A percentile compares a stretch with the other conserved stretches of the same genome.
Conservation (phyloP, 2,113 vertebrate species). For the Ceyx margarethae region DNA sequence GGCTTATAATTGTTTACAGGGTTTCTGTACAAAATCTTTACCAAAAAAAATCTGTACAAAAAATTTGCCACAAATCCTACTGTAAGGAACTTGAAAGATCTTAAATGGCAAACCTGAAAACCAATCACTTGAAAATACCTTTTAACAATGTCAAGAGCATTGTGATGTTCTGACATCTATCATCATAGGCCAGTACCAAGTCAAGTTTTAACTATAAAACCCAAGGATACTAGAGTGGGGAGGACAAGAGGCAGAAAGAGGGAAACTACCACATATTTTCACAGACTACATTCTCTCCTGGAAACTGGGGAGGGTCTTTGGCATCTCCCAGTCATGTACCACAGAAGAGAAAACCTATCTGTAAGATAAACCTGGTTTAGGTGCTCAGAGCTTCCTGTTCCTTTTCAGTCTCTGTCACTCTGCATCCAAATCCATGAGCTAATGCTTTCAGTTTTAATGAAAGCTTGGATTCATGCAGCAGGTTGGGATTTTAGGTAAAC, state of each 20-base stretch:
- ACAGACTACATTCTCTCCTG: background rate
- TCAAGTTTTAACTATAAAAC: background rate
- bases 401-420: background rate
- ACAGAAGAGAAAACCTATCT: background rate
- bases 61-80: background rate
- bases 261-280: background rate
- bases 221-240: background rate
- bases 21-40: background rate
- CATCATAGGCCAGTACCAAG: background rate
- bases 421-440: background rate
- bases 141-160: background rate
- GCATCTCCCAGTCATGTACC: background rate
- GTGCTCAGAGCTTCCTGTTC: background rate
- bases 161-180: background rate
- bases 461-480: background rate
- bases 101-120: background rate
- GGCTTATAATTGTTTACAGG: background rate
- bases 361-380: background rate
- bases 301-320: background rate
- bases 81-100: fast-evolving
- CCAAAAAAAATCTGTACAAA: no score
- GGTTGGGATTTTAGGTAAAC: background rate
- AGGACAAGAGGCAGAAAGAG: background rate
- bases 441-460: background rate
- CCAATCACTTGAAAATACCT: background rate